Evolutionary conservation across 2,797 vertebrate species (phyloP), one percentile per base, ranked within the genome.

Genomic region (Myiotriccus ornatus): DNA sequence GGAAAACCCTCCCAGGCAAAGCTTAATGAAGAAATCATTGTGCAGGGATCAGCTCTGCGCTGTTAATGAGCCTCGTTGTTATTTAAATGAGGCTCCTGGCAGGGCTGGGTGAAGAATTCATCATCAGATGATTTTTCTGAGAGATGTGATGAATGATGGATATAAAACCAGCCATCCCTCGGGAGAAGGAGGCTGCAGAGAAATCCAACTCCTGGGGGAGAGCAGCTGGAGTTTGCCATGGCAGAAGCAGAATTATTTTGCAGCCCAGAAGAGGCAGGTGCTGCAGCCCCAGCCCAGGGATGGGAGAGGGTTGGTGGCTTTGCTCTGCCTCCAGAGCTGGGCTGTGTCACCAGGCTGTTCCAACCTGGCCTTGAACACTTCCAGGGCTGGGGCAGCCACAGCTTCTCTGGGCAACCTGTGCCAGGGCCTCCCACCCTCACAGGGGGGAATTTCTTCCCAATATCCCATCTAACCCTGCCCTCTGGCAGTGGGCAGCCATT

Each of bases 51-150:
- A 90, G 85, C 76, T 60, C 78, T 6, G 62, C 7, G 25, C 84
- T 89, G 65, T 34, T 85, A 87, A 89, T 30, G 87, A 95, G 82
- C 79, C 55, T 60, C 81, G 59, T 67, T 90, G 94, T 88, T 84
- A 75, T 89, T 93, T 78, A 84, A 95, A 84, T 59, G 27, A 60
- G 39, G 60, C 41, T 91, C 63, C 81, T 78, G 11, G 64, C 77
- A 34, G 78, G 87, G 75, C 87, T 62, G 84, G 50, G 67, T 60
- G 89, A 84, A 47, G 76, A 84, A 81, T 86, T 62, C 55, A 59
- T 18, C 17, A 74, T 37, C 87, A 77, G 85, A 44, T 47, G 70
- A 9, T 74, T 85, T 85, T 85, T 59, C 73, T 60, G 83, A 87
- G 90, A 46, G 3, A 4, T 32, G 32, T 25, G 87, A 67, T 59